A percentile compares a stretch with the other conserved stretches of the same genome.
Evolutionary conservation across 2,888 invertebrate species (phyloP).

Genomic region (Acanthosepion pharaonis): DNA sequence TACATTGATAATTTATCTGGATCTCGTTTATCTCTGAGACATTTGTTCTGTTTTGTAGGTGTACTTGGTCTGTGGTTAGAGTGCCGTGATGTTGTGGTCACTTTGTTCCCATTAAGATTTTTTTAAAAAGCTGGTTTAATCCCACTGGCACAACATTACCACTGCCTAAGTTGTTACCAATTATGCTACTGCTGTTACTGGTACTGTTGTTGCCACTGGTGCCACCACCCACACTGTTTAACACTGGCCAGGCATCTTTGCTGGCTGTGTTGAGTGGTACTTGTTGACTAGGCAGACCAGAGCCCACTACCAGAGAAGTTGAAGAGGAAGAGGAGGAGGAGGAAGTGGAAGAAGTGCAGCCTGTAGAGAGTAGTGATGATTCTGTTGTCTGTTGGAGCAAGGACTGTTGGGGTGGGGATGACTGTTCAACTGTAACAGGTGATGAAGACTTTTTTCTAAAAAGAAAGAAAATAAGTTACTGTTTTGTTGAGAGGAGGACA

Average conservation of each 20-base stretch:
- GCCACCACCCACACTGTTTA: slow-evolving; percentile 57
- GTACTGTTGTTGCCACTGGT: slow-evolving; percentile 47
- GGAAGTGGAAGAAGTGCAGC: slow-evolving; percentile 38
- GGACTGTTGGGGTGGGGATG: slow-evolving; percentile 51
- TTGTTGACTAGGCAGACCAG: slow-evolving; percentile 36
- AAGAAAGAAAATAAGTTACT: slow-evolving; percentile 41
- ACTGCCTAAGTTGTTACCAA: slow-evolving; percentile 1
- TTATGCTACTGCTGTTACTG: slow-evolving; percentile 53
- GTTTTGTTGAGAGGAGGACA: no score
- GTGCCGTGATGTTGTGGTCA: slow-evolving; percentile 39
- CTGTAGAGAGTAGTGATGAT: slow-evolving; percentile 36
- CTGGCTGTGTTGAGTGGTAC: slow-evolving; percentile 51
- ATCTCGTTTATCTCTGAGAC: slow-evolving; percentile 44
- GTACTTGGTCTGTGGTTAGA: slow-evolving; percentile 45
- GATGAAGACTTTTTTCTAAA: slow-evolving; percentile 63
- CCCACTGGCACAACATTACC: slow-evolving; percentile 47
- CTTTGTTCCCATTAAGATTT: slow-evolving; percentile 47
- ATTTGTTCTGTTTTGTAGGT: slow-evolving; percentile 47
- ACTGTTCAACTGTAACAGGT: slow-evolving; percentile 57
- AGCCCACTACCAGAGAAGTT: slow-evolving; percentile 43
- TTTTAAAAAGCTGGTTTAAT: slow-evolving; percentile 34
- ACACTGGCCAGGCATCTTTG: slow-evolving; percentile 67
- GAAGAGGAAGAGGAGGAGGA: slow-evolving; percentile 42
- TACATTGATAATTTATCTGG: slow-evolving; percentile 45
- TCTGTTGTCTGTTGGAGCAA: slow-evolving; percentile 40